phyloP scores from a whole-genome alignment of 2,797 vertebrate genomes.

The Tenualosa thibaudeaui region DNA sequence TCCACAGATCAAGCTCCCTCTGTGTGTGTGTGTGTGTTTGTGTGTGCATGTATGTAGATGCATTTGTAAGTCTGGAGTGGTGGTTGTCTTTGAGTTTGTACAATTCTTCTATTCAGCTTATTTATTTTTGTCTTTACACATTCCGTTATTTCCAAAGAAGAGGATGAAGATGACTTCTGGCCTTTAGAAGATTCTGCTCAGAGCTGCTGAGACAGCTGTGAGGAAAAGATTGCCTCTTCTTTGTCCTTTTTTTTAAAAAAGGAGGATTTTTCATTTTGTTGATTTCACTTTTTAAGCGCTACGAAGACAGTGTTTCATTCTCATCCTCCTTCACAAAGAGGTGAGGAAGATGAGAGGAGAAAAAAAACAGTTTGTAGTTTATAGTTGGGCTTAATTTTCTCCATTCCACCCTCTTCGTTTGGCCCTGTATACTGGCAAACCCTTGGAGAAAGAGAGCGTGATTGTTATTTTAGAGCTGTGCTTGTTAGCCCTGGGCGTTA shows the following conservation, averaged over 20 bases:
- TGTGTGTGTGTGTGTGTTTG: not conserved
- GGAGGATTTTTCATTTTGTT: not conserved
- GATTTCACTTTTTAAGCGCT: not conserved
- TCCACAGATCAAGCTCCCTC: not conserved
- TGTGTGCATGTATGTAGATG: not conserved
- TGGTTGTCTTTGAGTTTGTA: not conserved
- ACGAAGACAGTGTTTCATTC: not conserved
- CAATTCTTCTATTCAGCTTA: not conserved
- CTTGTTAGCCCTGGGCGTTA: slow-evolving; percentile 12
- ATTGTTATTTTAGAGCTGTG: slow-evolving; percentile 18
- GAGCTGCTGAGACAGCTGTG: not conserved
- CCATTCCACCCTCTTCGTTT: not conserved
- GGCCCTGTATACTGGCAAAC: not conserved
- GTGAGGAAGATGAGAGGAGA: not conserved
- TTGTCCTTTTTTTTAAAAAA: not conserved
- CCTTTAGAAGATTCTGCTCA: not conserved
- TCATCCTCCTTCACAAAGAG: not conserved
- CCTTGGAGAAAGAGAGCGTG: not conserved
- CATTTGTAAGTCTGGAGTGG: not conserved
- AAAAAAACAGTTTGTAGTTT: not conserved
- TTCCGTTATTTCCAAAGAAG: not conserved
- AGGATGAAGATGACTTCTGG: not conserved
- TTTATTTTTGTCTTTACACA: slow-evolving; percentile 6
- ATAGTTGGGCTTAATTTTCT: not conserved
- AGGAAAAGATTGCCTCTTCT: not conserved